A percentile compares a stretch with the other conserved stretches of the same genome.
These are phyloP conservation scores for Rhagonycha lutea DNA, from an alignment of 2,888 invertebrate genomes.

Conservation along the genomic window DNA sequence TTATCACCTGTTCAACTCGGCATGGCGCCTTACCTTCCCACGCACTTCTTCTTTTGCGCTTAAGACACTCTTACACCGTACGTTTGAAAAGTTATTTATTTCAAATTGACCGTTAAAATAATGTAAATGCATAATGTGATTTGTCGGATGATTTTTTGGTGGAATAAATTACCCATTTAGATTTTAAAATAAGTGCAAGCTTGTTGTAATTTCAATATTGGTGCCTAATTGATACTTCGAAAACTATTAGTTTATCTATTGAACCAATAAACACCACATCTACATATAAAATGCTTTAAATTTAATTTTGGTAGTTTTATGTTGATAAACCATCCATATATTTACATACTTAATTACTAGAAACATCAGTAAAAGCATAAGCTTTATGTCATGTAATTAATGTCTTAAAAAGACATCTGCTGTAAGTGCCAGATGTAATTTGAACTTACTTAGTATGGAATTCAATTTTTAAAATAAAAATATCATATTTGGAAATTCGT, in stretches of 20 bases:
- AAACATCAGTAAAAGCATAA: neutral
- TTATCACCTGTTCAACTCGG: slow-evolving; percentile 49
- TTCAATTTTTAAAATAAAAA: neutral
- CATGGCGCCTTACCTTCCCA: slow-evolving; percentile 50
- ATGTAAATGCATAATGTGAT: slow-evolving; percentile 31
- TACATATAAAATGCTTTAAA: neutral
- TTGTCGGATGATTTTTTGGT: slow-evolving; percentile 24
- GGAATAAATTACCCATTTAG: slow-evolving; percentile 27
- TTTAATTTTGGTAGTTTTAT: neutral
- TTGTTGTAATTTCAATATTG: slow-evolving; percentile 9
- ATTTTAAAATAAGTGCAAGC: slow-evolving; percentile 11
- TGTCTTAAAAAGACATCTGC: neutral
- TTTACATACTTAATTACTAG: neutral
- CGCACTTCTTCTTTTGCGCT: slow-evolving; percentile 41
- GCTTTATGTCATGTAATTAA: neutral
- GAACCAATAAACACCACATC: neutral
- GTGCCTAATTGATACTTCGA: neutral
- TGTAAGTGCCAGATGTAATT: neutral
- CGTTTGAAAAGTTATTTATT: slow-evolving; percentile 30
- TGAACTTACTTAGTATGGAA: neutral
- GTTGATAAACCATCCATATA: neutral
- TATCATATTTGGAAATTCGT: too few relatives aligned
- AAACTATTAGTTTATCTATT: neutral
- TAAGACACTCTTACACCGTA: slow-evolving; percentile 27
- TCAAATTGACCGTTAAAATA: slow-evolving; percentile 31